These are phyloP conservation scores for Cerceris ruficornis DNA, from an alignment of 2,888 invertebrate genomes.

Conservation along the genomic window DNA sequence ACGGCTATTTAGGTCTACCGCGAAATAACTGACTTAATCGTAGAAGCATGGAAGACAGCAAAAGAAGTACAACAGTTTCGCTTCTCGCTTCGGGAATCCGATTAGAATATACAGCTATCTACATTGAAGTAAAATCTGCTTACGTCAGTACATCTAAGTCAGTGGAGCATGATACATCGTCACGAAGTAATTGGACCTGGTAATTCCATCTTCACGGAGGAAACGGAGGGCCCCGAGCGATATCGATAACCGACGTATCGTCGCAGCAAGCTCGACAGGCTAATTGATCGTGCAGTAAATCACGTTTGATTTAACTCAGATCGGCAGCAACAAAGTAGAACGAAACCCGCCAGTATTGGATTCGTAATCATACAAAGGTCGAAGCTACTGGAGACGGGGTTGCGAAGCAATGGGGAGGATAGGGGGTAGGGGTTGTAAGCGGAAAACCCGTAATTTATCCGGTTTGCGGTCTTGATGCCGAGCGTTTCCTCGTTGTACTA, in stretches of 20 bases:
- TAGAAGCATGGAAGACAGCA: too few relatives aligned
- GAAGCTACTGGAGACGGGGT: constrained; percentile 5
- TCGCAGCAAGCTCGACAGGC: constrained; percentile 51
- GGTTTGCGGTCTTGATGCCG: constrained; percentile 36
- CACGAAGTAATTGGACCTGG: constrained; percentile 53
- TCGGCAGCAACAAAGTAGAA: constrained; percentile 25
- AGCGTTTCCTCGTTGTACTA: constrained; percentile 27
- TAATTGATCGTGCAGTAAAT: constrained; percentile 62
- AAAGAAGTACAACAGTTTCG: background rate
- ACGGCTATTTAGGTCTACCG: too few relatives aligned
- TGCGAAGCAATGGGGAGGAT: background rate
- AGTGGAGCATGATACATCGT: constrained; percentile 45
- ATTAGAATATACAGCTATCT: constrained; percentile 16
- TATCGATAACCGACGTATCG: constrained; percentile 48
- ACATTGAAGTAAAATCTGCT: constrained; percentile 51
- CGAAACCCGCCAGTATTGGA: constrained; percentile 28
- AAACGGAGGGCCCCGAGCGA: constrained; percentile 37
- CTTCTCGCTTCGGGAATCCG: constrained; percentile 26
- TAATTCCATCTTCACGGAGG: constrained; percentile 59
- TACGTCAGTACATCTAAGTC: constrained; percentile 45
- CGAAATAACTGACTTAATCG: too few relatives aligned
- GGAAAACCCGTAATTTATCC: constrained; percentile 51
- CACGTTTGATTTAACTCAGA: constrained; percentile 56
- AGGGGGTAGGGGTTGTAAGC: constrained; percentile 15
- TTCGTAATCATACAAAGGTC: constrained; percentile 36